Percentiles rank a stretch among this genome's conserved stretches.
phyloP scores from a whole-genome alignment of 2,888 invertebrate genomes.

The Portevinia maculata region DNA sequence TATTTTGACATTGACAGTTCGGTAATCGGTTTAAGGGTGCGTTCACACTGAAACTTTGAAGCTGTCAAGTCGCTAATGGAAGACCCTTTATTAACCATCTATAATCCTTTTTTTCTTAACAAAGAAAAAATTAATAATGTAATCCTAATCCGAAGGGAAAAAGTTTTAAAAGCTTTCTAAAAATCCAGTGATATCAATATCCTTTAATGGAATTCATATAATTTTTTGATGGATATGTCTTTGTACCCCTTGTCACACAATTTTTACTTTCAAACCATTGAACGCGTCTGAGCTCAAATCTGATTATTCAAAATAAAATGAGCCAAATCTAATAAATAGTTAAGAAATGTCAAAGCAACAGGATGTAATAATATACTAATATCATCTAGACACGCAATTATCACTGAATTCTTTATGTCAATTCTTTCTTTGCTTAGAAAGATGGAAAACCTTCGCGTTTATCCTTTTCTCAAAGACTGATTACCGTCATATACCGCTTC shows the following conservation, averaged over 20 bases:
- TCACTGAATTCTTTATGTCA: slow-evolving; percentile 2
- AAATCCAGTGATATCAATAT: slow-evolving; percentile 14
- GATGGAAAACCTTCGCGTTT: no score
- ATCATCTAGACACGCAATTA: slow-evolving; percentile 20
- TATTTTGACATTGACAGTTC: no score
- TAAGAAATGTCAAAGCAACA: slow-evolving; percentile 20
- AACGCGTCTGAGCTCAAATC: no score
- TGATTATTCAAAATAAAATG: slow-evolving; percentile 3
- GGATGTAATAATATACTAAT: neutral
- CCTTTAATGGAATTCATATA: neutral
- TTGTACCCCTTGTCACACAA: neutral
- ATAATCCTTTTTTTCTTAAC: no score
- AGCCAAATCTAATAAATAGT: slow-evolving; percentile 16
- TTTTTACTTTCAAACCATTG: neutral
- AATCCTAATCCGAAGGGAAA: neutral
- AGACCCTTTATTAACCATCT: no score
- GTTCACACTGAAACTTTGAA: no score
- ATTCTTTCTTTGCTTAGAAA: no score
- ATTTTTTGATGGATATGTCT: neutral
- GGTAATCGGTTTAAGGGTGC: no score
- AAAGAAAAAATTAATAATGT: no score
- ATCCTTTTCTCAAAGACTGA: slow-evolving; percentile 16
- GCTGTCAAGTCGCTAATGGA: no score
- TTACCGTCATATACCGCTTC: neutral
- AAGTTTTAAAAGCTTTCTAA: neutral